A percentile compares a stretch with the other conserved stretches of the same genome.
These are phyloP conservation scores for Drosophila pseudoananassae DNA, from an alignment of 1,140 invertebrate species.

Conservation along the genomic window DNA sequence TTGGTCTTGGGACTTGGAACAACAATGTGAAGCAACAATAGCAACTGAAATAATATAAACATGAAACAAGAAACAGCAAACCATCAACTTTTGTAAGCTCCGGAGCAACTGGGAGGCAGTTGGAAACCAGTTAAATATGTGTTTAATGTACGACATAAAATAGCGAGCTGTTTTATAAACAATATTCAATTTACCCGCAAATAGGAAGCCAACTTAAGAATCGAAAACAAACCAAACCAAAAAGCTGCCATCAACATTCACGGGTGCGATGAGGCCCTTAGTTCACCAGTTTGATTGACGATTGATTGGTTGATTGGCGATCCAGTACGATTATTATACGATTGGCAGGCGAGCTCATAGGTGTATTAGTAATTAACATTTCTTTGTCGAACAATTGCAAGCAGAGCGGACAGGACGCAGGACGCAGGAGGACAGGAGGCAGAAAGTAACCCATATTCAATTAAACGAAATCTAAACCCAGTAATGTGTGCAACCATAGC, in stretches of 20 bases:
- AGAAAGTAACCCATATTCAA: conserved; percentile 61
- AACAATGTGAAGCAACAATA: conserved; percentile 72
- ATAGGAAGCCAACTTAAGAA: conserved; percentile 6
- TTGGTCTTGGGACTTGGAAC: too few species aligned
- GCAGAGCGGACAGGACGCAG: conserved; percentile 2
- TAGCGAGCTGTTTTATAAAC: conserved; percentile 72
- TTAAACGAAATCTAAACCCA: conserved; percentile 32
- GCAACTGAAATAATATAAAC: conserved; percentile 49
- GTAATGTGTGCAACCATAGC: conserved; percentile 75
- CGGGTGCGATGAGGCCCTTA: conserved; percentile 37
- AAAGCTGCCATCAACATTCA: conserved; percentile 67
- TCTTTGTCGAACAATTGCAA: conserved; percentile 54
- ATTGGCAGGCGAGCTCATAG: conserved; percentile 50
- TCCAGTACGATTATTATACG: conserved; percentile 49
- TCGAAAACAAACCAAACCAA: conserved; percentile 35
- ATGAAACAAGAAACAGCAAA: conserved; percentile 31
- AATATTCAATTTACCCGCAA: conserved; percentile 57
- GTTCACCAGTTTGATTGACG: conserved; percentile 47
- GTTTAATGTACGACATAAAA: conserved; percentile 60
- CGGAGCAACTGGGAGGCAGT: conserved; percentile 27
- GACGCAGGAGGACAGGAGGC: not conserved
- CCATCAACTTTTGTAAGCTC: conserved; percentile 39
- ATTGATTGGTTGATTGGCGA: conserved; percentile 43
- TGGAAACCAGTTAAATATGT: conserved; percentile 61
- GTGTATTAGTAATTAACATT: conserved; percentile 51